Conservation (phyloP, 2,113 vertebrate genomes). For the Strix aluco region DNA sequence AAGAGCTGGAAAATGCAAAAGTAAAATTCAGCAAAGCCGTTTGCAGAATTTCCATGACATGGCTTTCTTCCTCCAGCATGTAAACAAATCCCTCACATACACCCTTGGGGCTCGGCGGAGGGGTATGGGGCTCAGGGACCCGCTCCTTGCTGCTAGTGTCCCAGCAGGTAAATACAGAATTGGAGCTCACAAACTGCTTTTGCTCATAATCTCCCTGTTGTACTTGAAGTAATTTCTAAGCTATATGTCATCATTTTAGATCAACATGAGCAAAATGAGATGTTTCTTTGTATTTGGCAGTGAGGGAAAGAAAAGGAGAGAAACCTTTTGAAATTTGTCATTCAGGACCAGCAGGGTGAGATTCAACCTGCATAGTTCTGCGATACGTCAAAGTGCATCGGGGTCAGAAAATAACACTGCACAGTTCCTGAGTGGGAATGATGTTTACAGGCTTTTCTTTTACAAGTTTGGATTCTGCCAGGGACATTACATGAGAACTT, state of each 20-base stretch:
- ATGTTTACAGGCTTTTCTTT: slow-evolving; percentile 61
- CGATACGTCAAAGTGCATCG: background rate
- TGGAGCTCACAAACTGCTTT: background rate
- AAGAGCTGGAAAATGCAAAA: slow-evolving; percentile 12
- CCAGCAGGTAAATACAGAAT: background rate
- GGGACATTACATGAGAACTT: slow-evolving; percentile 61
- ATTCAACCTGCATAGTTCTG: background rate
- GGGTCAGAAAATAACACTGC: slow-evolving; percentile 32
- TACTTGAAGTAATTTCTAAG: background rate
- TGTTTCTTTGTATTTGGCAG: background rate
- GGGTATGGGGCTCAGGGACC: background rate
- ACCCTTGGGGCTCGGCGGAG: rapidly evolving
- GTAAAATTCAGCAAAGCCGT: background rate
- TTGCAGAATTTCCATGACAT: slow-evolving; percentile 23
- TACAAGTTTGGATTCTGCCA: slow-evolving; percentile 42
- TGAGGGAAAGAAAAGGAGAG: background rate
- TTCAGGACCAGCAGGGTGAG: background rate
- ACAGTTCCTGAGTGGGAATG: slow-evolving; percentile 31
- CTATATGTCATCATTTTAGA: background rate
- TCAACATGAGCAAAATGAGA: background rate
- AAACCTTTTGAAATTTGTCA: background rate
- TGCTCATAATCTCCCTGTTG: background rate
- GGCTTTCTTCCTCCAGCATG: background rate
- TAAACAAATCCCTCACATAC: background rate
- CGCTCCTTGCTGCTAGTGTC: background rate